phyloP scores from a whole-genome alignment of 2,888 invertebrate genomes.

The Caenorhabditis sulstoni region DNA sequence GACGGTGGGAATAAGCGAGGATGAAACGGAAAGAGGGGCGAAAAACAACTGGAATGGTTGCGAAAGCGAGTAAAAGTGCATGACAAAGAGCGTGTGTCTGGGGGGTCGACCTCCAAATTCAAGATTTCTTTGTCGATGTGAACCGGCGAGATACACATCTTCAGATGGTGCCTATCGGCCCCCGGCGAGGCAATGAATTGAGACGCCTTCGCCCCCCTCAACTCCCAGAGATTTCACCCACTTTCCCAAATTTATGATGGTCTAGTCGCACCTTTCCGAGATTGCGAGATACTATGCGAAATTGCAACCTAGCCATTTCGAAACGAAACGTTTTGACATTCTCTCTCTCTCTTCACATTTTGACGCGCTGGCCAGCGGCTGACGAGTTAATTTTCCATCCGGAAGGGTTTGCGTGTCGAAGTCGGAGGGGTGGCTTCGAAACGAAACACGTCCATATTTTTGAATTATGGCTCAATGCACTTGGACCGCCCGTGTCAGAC shows the following conservation, averaged over 20 bases:
- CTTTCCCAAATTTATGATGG: conserved; percentile 46
- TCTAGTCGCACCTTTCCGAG: conserved; percentile 8
- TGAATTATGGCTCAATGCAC: conserved; percentile 36
- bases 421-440: neutral
- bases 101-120: conserved; percentile 37
- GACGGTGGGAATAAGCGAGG: neutral
- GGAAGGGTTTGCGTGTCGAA: conserved; percentile 17
- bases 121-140: conserved; percentile 31
- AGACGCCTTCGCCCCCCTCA: conserved; percentile 13
- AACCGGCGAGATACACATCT: conserved; percentile 40
- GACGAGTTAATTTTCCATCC: conserved; percentile 51
- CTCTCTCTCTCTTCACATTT: too few species aligned
- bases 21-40: neutral
- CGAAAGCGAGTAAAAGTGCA: neutral
- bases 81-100: neutral
- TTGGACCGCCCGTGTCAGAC: neutral
- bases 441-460: conserved; percentile 40
- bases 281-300: too few species aligned
- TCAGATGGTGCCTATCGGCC: neutral
- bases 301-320: conserved; percentile 11
- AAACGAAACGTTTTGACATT: conserved; percentile 26
- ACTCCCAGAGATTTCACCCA: conserved; percentile 33
- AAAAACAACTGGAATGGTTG: neutral
- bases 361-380: neutral
- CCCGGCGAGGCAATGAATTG: conserved; percentile 3